phyloP scores from a whole-genome alignment of 2,797 vertebrate genomes.

The Sciurus carolinensis region DNA sequence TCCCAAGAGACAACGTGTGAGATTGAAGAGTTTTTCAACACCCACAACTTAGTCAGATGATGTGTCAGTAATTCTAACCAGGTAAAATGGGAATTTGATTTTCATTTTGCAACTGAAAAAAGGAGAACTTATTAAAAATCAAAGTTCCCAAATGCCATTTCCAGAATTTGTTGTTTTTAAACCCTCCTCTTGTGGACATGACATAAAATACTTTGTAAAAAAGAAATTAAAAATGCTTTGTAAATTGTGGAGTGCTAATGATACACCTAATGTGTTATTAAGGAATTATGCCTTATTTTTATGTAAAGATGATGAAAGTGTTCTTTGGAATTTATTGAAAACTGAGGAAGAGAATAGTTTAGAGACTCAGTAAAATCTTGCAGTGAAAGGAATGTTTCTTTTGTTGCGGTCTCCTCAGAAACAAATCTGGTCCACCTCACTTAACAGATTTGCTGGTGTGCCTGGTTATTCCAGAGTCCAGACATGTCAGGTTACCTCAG shows the following conservation, averaged over 20 bases:
- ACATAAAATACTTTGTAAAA: slow-evolving; percentile 16
- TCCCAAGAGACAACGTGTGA: background rate
- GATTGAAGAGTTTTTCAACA: background rate
- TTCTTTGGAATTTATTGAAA: slow-evolving; percentile 18
- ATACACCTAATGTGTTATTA: background rate
- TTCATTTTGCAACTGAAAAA: background rate
- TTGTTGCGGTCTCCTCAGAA: background rate
- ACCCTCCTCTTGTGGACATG: background rate
- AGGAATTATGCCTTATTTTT: background rate
- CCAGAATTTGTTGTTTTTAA: background rate
- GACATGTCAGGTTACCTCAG: background rate
- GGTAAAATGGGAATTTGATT: slow-evolving; percentile 39
- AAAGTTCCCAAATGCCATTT: background rate
- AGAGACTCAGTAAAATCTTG: background rate
- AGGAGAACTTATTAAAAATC: slow-evolving; percentile 34
- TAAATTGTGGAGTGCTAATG: background rate
- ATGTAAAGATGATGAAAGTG: background rate
- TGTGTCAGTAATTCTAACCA: background rate
- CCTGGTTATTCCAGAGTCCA: background rate
- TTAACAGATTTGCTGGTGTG: background rate
- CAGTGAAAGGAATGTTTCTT: background rate
- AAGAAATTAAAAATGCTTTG: background rate
- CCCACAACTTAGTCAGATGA: background rate
- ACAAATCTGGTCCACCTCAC: background rate
- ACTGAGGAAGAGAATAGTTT: background rate